phyloP scores from a whole-genome alignment of 2,888 invertebrate species.

The Subacronicta megacephala region DNA sequence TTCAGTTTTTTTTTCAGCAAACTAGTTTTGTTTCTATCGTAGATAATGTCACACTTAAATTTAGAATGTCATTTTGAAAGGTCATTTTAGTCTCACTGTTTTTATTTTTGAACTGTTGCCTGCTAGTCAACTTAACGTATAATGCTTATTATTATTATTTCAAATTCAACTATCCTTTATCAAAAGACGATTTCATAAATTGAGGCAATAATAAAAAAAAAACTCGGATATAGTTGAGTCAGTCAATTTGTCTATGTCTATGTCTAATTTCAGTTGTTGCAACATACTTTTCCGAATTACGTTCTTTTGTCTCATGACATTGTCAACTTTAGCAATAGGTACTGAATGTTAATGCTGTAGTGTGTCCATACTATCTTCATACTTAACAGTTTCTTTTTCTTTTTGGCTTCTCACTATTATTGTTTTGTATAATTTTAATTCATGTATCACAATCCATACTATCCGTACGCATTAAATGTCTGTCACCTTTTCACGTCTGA shows the following conservation, averaged over 20 bases:
- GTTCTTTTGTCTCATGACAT: constrained; percentile 15
- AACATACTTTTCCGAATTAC: constrained; percentile 33
- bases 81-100: constrained; percentile 6
- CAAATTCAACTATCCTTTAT: constrained; percentile 13
- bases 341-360: constrained; percentile 12
- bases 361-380: constrained; percentile 40
- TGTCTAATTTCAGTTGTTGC: constrained; percentile 30
- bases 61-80: constrained; percentile 16
- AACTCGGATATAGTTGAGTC: constrained; percentile 17
- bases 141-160: too few species aligned
- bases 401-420: constrained; percentile 51
- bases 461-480: too few species aligned
- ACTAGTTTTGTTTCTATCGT: constrained; percentile 20
- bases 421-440: too few species aligned
- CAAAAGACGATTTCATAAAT: too few species aligned
- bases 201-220: too few species aligned
- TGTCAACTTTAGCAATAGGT: constrained; percentile 13
- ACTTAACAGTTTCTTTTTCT: constrained; percentile 43
- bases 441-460: too few species aligned
- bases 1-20: constrained; percentile 4
- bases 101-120: constrained; percentile 7
- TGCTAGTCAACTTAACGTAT: too few species aligned
- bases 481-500: too few species aligned
- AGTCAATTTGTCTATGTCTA: constrained; percentile 34
- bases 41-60: constrained; percentile 13